Conservation (phyloP, 2,113 vertebrate genomes). For the Capricornis sumatraensis region DNA sequence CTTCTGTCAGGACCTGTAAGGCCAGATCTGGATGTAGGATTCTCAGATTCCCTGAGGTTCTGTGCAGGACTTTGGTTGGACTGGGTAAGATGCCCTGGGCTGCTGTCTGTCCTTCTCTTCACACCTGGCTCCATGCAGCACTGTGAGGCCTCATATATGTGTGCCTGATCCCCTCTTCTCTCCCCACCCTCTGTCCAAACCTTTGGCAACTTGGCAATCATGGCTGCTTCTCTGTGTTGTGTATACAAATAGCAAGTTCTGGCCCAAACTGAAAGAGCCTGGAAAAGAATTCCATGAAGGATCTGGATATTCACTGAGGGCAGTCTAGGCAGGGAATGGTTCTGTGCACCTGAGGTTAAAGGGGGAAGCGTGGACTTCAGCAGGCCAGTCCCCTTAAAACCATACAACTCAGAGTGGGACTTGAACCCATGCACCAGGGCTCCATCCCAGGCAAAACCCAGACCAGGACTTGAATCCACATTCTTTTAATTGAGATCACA, state of each 20-base stretch:
- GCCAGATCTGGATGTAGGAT: background rate
- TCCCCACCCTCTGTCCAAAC: background rate
- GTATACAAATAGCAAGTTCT: background rate
- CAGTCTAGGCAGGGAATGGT: background rate
- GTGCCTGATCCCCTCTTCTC: fast-evolving
- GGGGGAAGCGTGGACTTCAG: background rate
- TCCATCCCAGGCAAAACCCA: background rate
- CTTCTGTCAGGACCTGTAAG: background rate
- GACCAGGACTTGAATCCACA: background rate
- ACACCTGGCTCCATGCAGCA: too few relatives aligned
- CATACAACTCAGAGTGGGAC: background rate
- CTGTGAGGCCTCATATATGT: background rate
- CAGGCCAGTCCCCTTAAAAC: background rate
- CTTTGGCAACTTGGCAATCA: background rate
- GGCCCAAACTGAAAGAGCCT: background rate
- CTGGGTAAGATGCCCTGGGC: background rate
- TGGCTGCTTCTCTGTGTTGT: background rate
- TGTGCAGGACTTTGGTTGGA: background rate
- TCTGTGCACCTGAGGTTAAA: background rate
- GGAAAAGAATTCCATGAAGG: background rate
- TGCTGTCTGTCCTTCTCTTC: background rate
- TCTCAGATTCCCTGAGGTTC: background rate
- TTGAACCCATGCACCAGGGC: background rate
- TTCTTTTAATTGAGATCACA: background rate
- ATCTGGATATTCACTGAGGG: background rate